Evolutionary conservation across 2,888 invertebrate species (phyloP).

Genomic region (Apoderus coryli): DNA sequence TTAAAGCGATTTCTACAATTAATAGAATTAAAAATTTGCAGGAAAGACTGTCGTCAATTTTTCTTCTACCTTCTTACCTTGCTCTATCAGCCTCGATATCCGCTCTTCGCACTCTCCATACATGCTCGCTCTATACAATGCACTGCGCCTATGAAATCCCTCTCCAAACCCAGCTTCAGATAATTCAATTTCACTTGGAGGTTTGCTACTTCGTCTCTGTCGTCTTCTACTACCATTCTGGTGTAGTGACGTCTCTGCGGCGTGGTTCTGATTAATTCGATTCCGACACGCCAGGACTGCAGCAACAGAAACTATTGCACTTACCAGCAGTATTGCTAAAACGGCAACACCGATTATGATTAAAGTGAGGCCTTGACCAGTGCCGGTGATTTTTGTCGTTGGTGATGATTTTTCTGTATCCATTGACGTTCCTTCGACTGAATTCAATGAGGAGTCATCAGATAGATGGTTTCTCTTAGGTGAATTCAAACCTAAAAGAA

Average conservation of each 20-base stretch:
- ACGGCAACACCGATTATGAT: conserved; percentile 29
- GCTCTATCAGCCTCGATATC: conserved; percentile 26
- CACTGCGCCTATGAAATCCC: conserved; percentile 31
- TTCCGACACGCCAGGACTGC: conserved; percentile 19
- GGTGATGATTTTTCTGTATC: no score
- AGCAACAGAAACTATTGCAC: conserved; percentile 28
- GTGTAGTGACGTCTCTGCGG: no score
- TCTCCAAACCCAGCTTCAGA: conserved; percentile 33
- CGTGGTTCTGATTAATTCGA: no score
- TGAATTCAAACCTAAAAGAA: no score
- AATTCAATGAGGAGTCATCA: no score
- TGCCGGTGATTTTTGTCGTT: no score
- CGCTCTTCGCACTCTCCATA: conserved; percentile 30
- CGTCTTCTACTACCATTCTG: conserved; percentile 14
- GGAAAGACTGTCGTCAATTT: no score
- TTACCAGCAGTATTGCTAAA: conserved; percentile 28
- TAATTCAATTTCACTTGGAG: conserved; percentile 30
- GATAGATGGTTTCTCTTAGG: no score
- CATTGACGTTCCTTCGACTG: no score
- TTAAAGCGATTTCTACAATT: no score
- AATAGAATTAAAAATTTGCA: no score
- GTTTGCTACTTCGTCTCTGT: conserved; percentile 23
- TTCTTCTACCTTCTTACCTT: no score
- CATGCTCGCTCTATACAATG: conserved; percentile 31
- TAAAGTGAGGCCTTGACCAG: conserved; percentile 24